Conservation (phyloP, 2,113 vertebrate species). For the Lepus timidus region DNA sequence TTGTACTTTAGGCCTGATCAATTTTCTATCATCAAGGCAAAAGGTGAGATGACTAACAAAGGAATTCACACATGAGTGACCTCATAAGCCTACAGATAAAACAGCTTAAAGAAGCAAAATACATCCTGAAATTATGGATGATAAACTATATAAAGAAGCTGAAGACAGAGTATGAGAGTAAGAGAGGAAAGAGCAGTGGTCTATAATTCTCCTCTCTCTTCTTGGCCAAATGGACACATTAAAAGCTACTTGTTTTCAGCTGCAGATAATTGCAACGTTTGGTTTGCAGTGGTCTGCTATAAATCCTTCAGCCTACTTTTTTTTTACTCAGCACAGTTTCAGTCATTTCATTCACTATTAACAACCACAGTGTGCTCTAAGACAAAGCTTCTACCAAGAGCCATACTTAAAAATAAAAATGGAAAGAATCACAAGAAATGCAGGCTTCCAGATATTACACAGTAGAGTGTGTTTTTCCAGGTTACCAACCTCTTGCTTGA, state of each 20-base stretch:
- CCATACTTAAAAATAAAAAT: constrained; percentile 74
- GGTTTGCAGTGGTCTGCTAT: constrained; percentile 86
- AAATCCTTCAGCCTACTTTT: constrained; percentile 85
- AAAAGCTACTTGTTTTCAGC: constrained; percentile 96
- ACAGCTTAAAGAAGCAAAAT: constrained; percentile 94
- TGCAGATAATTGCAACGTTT: constrained; percentile 94
- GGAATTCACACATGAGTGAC: constrained; percentile 93
- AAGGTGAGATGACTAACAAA: constrained; percentile 94
- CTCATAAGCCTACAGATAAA: constrained; percentile 92
- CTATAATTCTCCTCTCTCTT: constrained; percentile 93
- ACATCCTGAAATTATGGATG: constrained; percentile 92
- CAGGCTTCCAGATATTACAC: constrained; percentile 55
- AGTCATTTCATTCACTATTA: constrained; percentile 84
- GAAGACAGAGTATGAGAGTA: constrained; percentile 67
- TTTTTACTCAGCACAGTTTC: constrained; percentile 76
- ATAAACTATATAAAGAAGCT: constrained; percentile 90
- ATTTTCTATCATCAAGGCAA: constrained; percentile 96
- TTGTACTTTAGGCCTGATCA: constrained; percentile 96
- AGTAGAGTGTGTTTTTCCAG: constrained; percentile 28
- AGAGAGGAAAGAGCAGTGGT: constrained; percentile 87
- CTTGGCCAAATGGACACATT: constrained; percentile 94
- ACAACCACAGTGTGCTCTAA: constrained; percentile 77
- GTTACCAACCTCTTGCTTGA: background rate
- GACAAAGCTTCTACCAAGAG: constrained; percentile 80
- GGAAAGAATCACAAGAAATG: constrained; percentile 76